Conservation (phyloP, 2,797 vertebrate species). For the Lophotriccus pileatus region DNA sequence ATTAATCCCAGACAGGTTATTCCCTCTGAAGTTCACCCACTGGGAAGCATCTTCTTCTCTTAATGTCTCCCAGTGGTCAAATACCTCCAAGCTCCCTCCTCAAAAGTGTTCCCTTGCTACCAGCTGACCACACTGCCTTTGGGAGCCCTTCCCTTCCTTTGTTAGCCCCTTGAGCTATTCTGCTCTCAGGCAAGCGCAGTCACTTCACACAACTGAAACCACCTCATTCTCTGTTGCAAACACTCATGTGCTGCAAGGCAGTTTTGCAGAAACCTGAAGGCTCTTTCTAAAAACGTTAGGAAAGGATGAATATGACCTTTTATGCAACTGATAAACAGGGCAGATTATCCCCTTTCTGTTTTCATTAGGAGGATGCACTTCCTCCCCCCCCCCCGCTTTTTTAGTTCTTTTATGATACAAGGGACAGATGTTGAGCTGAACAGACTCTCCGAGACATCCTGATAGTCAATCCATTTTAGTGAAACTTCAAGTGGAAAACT, state of each 20-base stretch:
- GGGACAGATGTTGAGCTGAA: not conserved
- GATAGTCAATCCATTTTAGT: not conserved
- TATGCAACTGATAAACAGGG: not conserved
- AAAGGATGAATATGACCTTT: not conserved
- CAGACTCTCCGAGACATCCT: not conserved
- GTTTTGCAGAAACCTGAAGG: not conserved
- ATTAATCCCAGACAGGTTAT: not conserved
- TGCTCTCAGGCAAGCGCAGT: not conserved
- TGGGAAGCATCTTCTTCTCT: not conserved
- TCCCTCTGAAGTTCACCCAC: not conserved
- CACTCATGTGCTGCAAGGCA: not conserved
- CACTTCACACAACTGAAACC: not conserved
- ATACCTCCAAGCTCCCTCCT: not conserved
- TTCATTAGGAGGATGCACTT: not conserved
- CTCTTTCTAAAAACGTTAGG: not conserved
- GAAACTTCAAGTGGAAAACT: not conserved
- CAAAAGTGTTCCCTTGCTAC: not conserved
- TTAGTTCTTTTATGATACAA: not conserved
- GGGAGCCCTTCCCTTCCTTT: not conserved
- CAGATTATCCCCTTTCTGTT: not conserved
- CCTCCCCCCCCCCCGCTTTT: accelerated
- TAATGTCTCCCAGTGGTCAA: not conserved
- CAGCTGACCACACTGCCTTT: not conserved
- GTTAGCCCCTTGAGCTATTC: not conserved
- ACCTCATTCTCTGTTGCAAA: not conserved